Percentiles rank a stretch among this genome's conserved stretches.
Evolutionary conservation across 2,113 vertebrate genomes (phyloP).

Genomic region (Cyanoramphus novaezelandiae): DNA sequence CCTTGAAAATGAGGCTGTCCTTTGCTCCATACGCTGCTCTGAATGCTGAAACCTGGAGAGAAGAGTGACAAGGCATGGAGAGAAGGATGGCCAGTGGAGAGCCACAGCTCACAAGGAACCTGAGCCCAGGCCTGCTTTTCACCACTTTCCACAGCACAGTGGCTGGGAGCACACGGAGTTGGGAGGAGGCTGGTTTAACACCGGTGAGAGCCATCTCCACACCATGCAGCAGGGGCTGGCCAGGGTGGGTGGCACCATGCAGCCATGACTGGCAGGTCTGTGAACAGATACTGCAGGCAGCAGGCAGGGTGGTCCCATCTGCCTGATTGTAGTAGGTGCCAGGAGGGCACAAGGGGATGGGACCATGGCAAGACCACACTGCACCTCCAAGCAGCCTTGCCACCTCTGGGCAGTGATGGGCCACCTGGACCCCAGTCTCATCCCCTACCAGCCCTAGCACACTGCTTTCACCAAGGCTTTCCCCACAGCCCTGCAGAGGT

Average conservation of each 20-base stretch:
- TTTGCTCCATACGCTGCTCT: background rate
- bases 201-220: background rate
- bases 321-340: accelerated
- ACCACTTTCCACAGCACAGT: accelerated
- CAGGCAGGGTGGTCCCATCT: background rate
- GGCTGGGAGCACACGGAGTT: accelerated
- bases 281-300: background rate
- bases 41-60: background rate
- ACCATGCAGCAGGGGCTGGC: accelerated
- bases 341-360: background rate
- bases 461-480: background rate
- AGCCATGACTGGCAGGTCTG: background rate
- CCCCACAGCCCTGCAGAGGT: background rate
- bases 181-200: background rate
- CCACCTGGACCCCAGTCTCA: accelerated
- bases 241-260: accelerated
- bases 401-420: accelerated
- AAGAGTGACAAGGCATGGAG: background rate
- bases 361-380: accelerated
- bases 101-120: background rate
- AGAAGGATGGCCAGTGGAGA: accelerated
- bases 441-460: background rate
- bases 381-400: accelerated
- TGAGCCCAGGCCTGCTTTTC: background rate
- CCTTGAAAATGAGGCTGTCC: too few species aligned